These are phyloP conservation scores for Harlomillsia oculata DNA, from an alignment of 1,140 invertebrate genomes.

Conservation along the genomic window DNA sequence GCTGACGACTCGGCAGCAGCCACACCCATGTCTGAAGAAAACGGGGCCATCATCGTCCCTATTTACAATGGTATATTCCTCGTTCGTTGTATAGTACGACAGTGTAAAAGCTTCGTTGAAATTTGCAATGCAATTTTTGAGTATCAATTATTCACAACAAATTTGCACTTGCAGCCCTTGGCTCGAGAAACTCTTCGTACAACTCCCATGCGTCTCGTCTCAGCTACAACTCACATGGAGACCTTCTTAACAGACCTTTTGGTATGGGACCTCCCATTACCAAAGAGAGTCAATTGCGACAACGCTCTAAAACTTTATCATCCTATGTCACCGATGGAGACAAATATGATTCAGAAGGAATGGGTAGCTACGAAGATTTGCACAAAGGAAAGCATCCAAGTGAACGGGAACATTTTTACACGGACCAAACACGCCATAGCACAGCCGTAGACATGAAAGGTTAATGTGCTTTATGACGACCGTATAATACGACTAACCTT, in stretches of 20 bases:
- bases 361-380: constrained; percentile 24
- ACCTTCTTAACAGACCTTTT: constrained; percentile 56
- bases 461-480: background rate
- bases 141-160: too few species aligned
- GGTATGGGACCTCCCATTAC: constrained; percentile 59
- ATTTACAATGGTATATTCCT: constrained; percentile 40
- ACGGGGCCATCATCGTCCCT: constrained; percentile 84
- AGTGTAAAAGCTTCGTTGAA: background rate
- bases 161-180: constrained; percentile 47
- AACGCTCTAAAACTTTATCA: constrained; percentile 49
- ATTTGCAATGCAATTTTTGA: too few species aligned
- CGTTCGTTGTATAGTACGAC: background rate
- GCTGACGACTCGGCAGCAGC: constrained; percentile 95
- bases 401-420: constrained; percentile 21
- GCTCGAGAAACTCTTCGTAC: constrained; percentile 83
- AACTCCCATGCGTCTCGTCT: constrained; percentile 83
- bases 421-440: constrained; percentile 7
- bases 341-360: constrained; percentile 15
- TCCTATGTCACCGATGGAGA: constrained; percentile 17
- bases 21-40: constrained; percentile 95
- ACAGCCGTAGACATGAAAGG: constrained; percentile 31
- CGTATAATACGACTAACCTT: too few species aligned
- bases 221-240: constrained; percentile 86
- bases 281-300: constrained; percentile 70
- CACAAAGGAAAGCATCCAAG: constrained; percentile 10